A percentile compares a stretch with the other conserved stretches of the same genome.
Evolutionary conservation across 2,888 invertebrate genomes (phyloP).

Genomic region (Heteromurus nitidus): DNA sequence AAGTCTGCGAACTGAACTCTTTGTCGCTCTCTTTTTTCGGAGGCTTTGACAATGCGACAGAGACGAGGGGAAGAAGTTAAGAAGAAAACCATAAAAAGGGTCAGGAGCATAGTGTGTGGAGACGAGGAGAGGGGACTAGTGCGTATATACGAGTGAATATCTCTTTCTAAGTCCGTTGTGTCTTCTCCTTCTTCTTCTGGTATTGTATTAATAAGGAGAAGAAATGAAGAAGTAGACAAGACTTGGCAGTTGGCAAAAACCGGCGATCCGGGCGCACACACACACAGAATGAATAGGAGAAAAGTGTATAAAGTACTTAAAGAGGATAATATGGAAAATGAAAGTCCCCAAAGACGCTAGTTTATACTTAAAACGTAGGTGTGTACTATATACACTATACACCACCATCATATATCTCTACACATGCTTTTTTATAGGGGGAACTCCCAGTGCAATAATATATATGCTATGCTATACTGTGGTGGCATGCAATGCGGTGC

Average conservation of each 20-base stretch:
- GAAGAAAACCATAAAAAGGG: slow-evolving; percentile 5
- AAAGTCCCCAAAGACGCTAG: slow-evolving; percentile 29
- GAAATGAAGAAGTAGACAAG: slow-evolving; percentile 28
- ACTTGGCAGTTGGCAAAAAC: slow-evolving; percentile 18
- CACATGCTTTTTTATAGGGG: too few relatives aligned
- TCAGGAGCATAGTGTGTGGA: too few relatives aligned
- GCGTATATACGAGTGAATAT: not conserved
- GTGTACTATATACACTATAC: too few relatives aligned
- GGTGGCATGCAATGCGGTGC: not conserved
- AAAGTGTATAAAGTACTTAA: slow-evolving; percentile 19
- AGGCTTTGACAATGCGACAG: slow-evolving; percentile 50
- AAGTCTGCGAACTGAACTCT: slow-evolving; percentile 7
- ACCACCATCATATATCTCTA: too few relatives aligned
- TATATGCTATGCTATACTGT: not conserved
- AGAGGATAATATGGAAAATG: slow-evolving; percentile 31
- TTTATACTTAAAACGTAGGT: not conserved
- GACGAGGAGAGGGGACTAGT: not conserved
- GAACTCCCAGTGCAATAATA: not conserved
- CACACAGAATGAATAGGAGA: slow-evolving; percentile 23
- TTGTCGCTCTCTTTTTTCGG: not conserved
- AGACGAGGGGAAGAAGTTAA: slow-evolving; percentile 16
- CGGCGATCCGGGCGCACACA: slow-evolving; percentile 17
- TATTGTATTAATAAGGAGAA: slow-evolving; percentile 8
- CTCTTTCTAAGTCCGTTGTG: not conserved
- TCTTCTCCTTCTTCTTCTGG: not conserved